A percentile compares a stretch with the other conserved stretches of the same genome.
These are phyloP conservation scores for Carterocephalus palaemon DNA, from an alignment of 2,888 invertebrate genomes.

Conservation along the genomic window DNA sequence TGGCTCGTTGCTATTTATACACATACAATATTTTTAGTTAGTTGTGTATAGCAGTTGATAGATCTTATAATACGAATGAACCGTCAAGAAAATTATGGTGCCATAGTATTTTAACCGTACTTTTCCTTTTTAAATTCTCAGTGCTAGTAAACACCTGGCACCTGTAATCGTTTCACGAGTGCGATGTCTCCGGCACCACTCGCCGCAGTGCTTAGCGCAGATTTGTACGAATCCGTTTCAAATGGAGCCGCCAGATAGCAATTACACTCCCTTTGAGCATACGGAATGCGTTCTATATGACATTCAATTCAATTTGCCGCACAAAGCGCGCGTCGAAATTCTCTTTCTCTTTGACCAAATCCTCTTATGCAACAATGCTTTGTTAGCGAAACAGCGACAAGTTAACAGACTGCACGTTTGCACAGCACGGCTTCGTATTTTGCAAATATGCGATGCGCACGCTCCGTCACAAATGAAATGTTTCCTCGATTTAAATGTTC, in stretches of 20 bases:
- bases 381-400: constrained; percentile 56
- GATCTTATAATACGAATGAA: too few relatives aligned
- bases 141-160: constrained; percentile 34
- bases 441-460: constrained; percentile 22
- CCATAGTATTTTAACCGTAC: too few relatives aligned
- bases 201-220: constrained; percentile 51
- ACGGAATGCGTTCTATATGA: constrained; percentile 70
- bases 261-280: constrained; percentile 75
- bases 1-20: too few relatives aligned
- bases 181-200: constrained; percentile 36
- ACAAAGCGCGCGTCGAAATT: constrained; percentile 69
- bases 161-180: constrained; percentile 31
- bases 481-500: constrained; percentile 17
- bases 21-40: too few relatives aligned
- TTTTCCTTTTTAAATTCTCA: too few relatives aligned
- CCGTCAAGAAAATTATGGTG: too few relatives aligned
- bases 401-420: constrained; percentile 45
- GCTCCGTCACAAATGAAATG: constrained; percentile 19
- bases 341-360: constrained; percentile 67
- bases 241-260: constrained; percentile 72
- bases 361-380: constrained; percentile 60
- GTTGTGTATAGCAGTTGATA: too few relatives aligned
- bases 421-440: constrained; percentile 22
- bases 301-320: constrained; percentile 72
- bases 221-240: constrained; percentile 73